Evolutionary conservation across 2,113 vertebrate species (phyloP).

Genomic region (Taurulus bubalis): DNA sequence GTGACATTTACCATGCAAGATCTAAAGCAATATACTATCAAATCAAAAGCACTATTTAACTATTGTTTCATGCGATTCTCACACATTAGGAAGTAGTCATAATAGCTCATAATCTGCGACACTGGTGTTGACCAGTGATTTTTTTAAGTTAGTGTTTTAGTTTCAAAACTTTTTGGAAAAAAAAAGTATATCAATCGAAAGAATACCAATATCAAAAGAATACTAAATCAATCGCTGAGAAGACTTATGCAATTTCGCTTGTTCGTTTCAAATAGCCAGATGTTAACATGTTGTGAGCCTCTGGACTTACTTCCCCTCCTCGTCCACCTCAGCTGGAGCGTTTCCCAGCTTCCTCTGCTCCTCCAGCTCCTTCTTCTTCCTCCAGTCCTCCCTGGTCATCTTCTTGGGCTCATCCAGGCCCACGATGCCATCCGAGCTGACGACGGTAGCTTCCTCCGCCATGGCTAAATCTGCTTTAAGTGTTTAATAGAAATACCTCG

Average conservation of each 20-base stretch:
- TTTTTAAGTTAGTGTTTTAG: not conserved
- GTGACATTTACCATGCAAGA: not conserved
- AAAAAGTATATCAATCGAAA: too few species aligned
- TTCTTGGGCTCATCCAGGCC: conserved; percentile 97
- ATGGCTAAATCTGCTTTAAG: conserved; percentile 53
- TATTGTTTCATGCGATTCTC: not conserved
- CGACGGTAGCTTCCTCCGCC: conserved; percentile 50
- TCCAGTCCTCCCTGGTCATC: conserved; percentile 98
- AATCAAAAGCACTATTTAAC: not conserved
- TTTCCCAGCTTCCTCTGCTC: conserved; percentile 97
- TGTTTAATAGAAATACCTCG: not conserved
- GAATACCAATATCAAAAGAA: too few species aligned
- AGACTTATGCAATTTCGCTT: not conserved
- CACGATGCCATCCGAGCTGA: conserved; percentile 82
- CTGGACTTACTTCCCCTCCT: conserved; percentile 95
- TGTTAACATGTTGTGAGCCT: not conserved
- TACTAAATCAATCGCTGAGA: not conserved
- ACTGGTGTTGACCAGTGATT: not conserved
- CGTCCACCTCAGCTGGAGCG: conserved; percentile 97
- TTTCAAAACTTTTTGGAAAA: not conserved
- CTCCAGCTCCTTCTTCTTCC: conserved; percentile 98
- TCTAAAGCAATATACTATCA: not conserved
- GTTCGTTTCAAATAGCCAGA: not conserved
- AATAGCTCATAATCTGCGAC: not conserved
- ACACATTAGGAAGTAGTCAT: not conserved